Base-by-base conservation (phyloP, 2,888 invertebrate genomes). In the Rhingia campestris region DNA sequence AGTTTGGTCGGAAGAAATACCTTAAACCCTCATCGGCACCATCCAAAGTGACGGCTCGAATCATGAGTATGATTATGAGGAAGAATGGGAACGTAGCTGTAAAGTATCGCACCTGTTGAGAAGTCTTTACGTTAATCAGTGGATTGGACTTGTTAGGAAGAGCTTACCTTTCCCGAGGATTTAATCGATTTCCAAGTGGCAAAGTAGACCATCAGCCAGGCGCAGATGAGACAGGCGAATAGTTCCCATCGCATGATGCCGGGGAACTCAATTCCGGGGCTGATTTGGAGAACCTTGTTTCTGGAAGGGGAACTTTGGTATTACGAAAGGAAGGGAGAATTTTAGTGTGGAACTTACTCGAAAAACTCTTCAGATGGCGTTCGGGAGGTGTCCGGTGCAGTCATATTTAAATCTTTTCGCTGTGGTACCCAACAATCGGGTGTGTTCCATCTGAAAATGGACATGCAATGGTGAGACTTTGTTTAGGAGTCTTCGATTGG, bases 111-210 rank as follows among this genome's bases (percentile, higher is more conserved):
- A 97, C 94, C 93, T 94, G 90, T 69, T 88, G 88, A 58, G 30
- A 58, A 32, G 4, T 53, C 56, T 66, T 35, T 22, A 6, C 6
- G 12, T 14, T 2, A 56, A 39, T 53, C 53, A 45, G 7, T 43
- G 6, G 43, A 14, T 12, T 66, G 22, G 33, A 37, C 7, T n/a
- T 35, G 47, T 14, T 12, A 32, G 5, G 14, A 6, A 4, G 12
- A 51, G 9, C 14, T 77, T 86, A 89, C 95, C 93, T 95, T 95
- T 41, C 96, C 97, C 61, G 97, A 97, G n/a, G 97, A 97, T 90
- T 97, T 96, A 80, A 98, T 97, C 86, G 98, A 98, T 92, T 98
- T 98, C 97, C 98, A 98, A 63, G 98, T 95, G 87, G 98, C 97
- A 92, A 98, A 97, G 92, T 98, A 99, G 69, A 98, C 97, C 88